phyloP scores from a whole-genome alignment of 2,113 vertebrate species.

The Proterorhinus semilunaris region DNA sequence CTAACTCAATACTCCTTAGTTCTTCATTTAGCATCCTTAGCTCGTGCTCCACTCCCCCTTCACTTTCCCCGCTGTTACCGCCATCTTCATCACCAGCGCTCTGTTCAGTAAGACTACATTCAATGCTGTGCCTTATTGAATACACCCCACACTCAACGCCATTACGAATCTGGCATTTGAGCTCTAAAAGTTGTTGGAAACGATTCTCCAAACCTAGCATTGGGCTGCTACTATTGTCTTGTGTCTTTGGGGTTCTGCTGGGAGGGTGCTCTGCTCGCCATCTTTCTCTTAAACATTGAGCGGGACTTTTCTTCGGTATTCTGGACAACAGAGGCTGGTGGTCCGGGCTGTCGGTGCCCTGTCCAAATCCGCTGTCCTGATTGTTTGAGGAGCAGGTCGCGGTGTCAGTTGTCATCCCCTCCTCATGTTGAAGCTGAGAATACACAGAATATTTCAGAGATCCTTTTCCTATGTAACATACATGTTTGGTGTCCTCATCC shows the following conservation, averaged over 20 bases:
- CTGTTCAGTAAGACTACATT: slow-evolving; percentile 83
- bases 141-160: slow-evolving; percentile 88
- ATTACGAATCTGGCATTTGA: slow-evolving; percentile 92
- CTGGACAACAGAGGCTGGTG: slow-evolving; percentile 76
- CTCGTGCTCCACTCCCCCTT: slow-evolving; percentile 84
- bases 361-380: slow-evolving; percentile 87
- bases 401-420: slow-evolving; percentile 87
- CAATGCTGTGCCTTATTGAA: slow-evolving; percentile 89
- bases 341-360: slow-evolving; percentile 85
- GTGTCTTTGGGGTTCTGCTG: slow-evolving; percentile 62
- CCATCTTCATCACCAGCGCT: slow-evolving; percentile 57
- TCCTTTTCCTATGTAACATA: too few species aligned
- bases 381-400: slow-evolving; percentile 90
- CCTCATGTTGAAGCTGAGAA: slow-evolving; percentile 69
- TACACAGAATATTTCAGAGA: slow-evolving; percentile 6
- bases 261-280: slow-evolving; percentile 70
- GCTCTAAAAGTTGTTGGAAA: slow-evolving; percentile 89
- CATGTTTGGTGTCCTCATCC: too few species aligned
- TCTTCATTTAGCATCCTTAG: slow-evolving; percentile 93
- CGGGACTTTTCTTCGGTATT: slow-evolving; percentile 63
- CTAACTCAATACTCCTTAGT: slow-evolving; percentile 90
- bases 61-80: slow-evolving; percentile 28
- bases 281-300: slow-evolving; percentile 70
- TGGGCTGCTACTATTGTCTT: slow-evolving; percentile 54
- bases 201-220: slow-evolving; percentile 74